Conservation (phyloP, 2,113 vertebrate genomes). For the Onychostruthus taczanowskii region DNA sequence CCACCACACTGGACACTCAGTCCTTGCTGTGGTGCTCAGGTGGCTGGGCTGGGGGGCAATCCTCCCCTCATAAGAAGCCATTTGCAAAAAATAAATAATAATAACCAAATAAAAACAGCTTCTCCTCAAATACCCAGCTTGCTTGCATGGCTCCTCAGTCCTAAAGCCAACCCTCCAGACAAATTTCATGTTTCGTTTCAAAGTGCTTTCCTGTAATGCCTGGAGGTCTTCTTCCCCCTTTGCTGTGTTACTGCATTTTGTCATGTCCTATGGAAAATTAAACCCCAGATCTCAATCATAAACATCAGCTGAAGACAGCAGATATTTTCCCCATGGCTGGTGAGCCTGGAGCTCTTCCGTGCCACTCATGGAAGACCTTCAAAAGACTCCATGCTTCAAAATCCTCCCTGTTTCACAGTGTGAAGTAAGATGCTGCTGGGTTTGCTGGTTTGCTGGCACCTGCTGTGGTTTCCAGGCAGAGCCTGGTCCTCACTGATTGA, state of each 20-base stretch:
- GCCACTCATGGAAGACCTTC: fast-evolving
- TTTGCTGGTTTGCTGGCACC: background rate
- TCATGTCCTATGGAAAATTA: fast-evolving
- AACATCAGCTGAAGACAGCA: background rate
- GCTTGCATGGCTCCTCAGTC: background rate
- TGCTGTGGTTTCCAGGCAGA: background rate
- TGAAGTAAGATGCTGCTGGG: background rate
- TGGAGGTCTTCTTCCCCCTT: too few relatives aligned
- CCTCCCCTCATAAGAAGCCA: fast-evolving
- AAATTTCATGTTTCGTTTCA: background rate
- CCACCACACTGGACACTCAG: fast-evolving
- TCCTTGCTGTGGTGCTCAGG: background rate
- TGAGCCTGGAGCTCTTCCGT: background rate
- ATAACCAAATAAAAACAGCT: background rate
- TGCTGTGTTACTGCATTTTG: background rate
- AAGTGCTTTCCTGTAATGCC: background rate
- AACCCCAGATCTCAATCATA: background rate
- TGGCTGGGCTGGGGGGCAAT: background rate
- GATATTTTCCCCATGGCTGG: background rate
- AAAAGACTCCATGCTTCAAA: background rate
- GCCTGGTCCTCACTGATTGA: background rate
- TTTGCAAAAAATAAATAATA: background rate
- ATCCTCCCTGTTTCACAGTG: fast-evolving
- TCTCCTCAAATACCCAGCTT: background rate
- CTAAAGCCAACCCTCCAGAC: background rate